Evolutionary conservation across 92 coral and sea anemone genomes (phyloP).

Genomic region (Epizoanthus ramosus): DNA sequence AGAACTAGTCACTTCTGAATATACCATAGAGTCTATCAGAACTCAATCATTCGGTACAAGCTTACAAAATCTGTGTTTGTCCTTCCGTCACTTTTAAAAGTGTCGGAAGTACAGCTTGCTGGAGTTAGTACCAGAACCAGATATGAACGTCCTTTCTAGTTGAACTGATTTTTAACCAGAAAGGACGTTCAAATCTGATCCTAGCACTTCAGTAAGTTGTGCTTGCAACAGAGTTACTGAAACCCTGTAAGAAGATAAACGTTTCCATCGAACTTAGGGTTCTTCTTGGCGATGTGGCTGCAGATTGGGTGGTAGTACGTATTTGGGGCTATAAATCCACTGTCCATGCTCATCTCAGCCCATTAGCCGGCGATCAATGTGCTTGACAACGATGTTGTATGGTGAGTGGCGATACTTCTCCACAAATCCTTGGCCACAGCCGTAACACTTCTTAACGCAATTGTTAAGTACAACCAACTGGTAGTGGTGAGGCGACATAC

Average conservation of each 20-base stretch:
- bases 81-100: too few relatives aligned
- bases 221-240: too few relatives aligned
- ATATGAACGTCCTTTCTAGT: too few relatives aligned
- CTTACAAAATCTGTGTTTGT: too few relatives aligned
- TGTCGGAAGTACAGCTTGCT: too few relatives aligned
- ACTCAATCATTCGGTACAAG: too few relatives aligned
- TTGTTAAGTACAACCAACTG: constrained; percentile 25
- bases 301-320: constrained; percentile 57
- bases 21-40: too few relatives aligned
- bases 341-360: constrained; percentile 47
- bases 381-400: constrained; percentile 50
- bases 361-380: constrained; percentile 40
- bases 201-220: too few relatives aligned
- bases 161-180: too few relatives aligned
- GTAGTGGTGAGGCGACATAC: constrained; percentile 69
- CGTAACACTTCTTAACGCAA: constrained; percentile 50
- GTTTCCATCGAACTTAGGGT: constrained; percentile 57
- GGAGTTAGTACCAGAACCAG: too few relatives aligned
- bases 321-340: constrained; percentile 45
- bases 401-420: constrained; percentile 40
- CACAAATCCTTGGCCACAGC: constrained; percentile 49
- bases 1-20: too few relatives aligned
- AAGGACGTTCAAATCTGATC: too few relatives aligned
- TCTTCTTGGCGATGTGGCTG: constrained; percentile 52
- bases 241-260: constrained; percentile 13